These are phyloP conservation scores for Ptychochromis oligacanthus DNA, from an alignment of 2,113 vertebrate genomes.

Conservation along the genomic window DNA sequence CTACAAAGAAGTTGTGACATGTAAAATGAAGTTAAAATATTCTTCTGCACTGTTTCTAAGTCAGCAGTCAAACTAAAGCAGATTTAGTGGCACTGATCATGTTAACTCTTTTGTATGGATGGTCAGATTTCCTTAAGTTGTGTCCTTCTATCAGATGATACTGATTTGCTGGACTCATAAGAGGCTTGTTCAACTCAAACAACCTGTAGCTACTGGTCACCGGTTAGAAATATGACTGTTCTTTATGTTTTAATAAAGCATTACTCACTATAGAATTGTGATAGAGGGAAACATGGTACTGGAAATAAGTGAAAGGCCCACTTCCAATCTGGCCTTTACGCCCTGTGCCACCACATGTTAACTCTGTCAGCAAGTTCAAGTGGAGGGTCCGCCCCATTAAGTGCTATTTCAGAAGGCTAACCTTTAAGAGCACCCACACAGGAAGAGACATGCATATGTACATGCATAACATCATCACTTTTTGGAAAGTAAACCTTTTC, in stretches of 20 bases:
- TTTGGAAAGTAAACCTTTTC: too few relatives aligned
- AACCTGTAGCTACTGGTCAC: background rate
- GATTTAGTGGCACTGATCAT: background rate
- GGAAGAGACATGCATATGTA: too few relatives aligned
- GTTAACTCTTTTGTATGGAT: background rate
- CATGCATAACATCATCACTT: too few relatives aligned
- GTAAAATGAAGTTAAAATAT: background rate
- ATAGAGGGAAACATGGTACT: background rate
- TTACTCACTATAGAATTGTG: background rate
- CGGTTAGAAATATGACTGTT: background rate
- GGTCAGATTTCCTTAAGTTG: too few relatives aligned
- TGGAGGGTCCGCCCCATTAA: too few relatives aligned
- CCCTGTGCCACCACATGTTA: too few relatives aligned
- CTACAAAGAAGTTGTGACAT: too few relatives aligned
- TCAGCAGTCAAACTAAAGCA: background rate
- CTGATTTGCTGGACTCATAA: background rate
- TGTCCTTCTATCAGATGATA: too few relatives aligned
- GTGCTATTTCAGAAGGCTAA: too few relatives aligned
- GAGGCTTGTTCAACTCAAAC: background rate
- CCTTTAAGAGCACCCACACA: too few relatives aligned
- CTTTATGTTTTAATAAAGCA: background rate
- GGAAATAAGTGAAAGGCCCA: background rate
- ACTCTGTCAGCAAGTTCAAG: too few relatives aligned
- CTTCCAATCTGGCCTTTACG: background rate
- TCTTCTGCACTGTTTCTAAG: background rate